phyloP scores from a whole-genome alignment of 2,888 invertebrate genomes.

The Drosophila robusta region DNA sequence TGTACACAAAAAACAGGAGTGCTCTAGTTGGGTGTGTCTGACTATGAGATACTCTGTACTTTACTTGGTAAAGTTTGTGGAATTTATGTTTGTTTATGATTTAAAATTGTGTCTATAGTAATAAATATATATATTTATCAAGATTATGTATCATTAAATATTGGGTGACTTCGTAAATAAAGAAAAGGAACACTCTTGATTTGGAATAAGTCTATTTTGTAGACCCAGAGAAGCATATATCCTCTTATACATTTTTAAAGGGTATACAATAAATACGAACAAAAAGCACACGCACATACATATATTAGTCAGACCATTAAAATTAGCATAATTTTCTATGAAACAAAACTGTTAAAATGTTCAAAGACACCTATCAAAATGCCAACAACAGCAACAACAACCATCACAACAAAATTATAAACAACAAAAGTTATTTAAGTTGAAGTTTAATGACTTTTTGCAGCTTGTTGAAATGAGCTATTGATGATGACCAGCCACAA shows the following conservation, averaged over 20 bases:
- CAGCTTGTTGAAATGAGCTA: conserved; percentile 34
- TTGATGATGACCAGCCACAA: conserved; percentile 22
- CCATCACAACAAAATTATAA: neutral
- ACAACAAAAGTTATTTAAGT: conserved; percentile 21
- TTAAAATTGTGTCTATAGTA: too few relatives aligned
- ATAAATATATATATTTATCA: too few relatives aligned
- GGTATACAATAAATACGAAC: conserved; percentile 7
- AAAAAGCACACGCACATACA: conserved; percentile 14
- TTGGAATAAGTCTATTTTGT: neutral
- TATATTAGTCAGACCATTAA: conserved; percentile 18
- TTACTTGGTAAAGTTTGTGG: neutral
- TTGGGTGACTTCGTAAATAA: too few relatives aligned
- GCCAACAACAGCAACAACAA: conserved; percentile 16
- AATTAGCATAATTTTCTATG: conserved; percentile 58
- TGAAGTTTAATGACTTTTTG: conserved; percentile 57
- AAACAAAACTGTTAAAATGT: conserved; percentile 47
- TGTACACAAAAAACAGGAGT: neutral
- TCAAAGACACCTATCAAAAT: conserved; percentile 39
- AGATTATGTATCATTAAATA: too few relatives aligned
- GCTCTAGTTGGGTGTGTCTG: neutral
- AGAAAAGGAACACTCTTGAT: neutral
- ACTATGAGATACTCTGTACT: neutral
- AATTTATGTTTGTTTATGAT: too few relatives aligned
- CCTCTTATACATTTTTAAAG: neutral
- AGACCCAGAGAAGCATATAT: too few relatives aligned